phyloP scores from a whole-genome alignment of 2,888 invertebrate genomes.

The Prenolepis imparis region DNA sequence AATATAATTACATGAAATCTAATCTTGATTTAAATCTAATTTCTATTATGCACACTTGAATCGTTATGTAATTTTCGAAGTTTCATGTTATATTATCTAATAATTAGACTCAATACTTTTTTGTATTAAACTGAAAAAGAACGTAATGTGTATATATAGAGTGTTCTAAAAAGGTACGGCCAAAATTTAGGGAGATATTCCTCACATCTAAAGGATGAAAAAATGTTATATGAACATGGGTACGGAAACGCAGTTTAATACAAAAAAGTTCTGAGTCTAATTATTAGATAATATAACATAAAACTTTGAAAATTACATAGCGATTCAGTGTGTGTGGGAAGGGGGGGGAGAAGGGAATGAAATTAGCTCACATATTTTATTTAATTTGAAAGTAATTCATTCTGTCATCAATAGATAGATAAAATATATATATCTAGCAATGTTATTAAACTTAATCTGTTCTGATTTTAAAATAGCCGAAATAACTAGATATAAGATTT shows the following conservation, averaged over 20 bases:
- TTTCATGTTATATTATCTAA: not conserved
- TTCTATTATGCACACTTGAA: too few relatives aligned
- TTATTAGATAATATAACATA: not conserved
- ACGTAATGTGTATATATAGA: not conserved
- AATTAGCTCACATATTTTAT: too few relatives aligned
- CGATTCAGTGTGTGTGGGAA: too few relatives aligned
- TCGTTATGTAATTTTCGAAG: not conserved
- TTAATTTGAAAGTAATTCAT: too few relatives aligned
- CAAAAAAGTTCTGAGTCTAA: not conserved
- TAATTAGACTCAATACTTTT: not conserved
- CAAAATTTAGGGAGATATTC: too few relatives aligned
- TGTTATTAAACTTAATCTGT: not conserved
- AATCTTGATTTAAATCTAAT: slow-evolving; percentile 12
- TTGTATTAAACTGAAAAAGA: not conserved
- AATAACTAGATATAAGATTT: not conserved
- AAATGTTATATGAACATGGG: too few relatives aligned
- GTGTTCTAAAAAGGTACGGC: too few relatives aligned
- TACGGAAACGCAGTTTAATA: not conserved
- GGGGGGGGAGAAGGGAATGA: too few relatives aligned
- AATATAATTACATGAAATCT: slow-evolving; percentile 80
- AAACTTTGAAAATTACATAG: not conserved
- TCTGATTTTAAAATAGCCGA: not conserved
- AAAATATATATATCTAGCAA: not conserved
- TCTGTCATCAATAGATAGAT: too few relatives aligned
- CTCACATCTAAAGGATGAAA: too few relatives aligned